Evolutionary conservation across 2,888 invertebrate genomes (phyloP).

Genomic region (Eulithis testata): DNA sequence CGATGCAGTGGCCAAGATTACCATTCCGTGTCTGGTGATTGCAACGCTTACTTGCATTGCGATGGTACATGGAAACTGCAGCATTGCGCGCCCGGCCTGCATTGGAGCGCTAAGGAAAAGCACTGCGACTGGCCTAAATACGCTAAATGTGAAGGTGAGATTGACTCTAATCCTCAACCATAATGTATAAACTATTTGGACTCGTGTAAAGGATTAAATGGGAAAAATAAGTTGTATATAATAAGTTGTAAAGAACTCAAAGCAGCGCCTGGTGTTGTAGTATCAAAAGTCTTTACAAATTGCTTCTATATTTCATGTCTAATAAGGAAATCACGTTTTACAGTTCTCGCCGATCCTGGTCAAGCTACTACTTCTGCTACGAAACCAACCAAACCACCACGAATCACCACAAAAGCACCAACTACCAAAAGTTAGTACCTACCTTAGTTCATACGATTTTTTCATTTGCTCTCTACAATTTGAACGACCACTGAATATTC

Average conservation of each 20-base stretch:
- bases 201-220: no score
- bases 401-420: constrained; percentile 53
- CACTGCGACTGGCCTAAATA: constrained; percentile 93
- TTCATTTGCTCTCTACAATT: no score
- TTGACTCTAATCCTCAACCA: no score
- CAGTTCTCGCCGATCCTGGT: constrained; percentile 34
- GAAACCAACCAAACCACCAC: constrained; percentile 60
- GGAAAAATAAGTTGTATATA: no score
- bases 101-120: constrained; percentile 88
- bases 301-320: background rate
- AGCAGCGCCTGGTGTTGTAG: background rate
- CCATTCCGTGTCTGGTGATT: constrained; percentile 86
- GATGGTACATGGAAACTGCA: constrained; percentile 87
- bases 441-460: constrained; percentile 29
- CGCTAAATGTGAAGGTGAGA: constrained; percentile 86
- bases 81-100: constrained; percentile 91
- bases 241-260: no score
- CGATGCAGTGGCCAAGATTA: constrained; percentile 72
- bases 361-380: constrained; percentile 60
- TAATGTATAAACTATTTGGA: no score
- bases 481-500: no score
- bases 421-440: constrained; percentile 48
- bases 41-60: constrained; percentile 91
- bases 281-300: constrained; percentile 2
- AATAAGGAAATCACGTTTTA: background rate